Evolutionary conservation across 2,888 invertebrate species (phyloP).

Genomic region (Gerris lacustris): DNA sequence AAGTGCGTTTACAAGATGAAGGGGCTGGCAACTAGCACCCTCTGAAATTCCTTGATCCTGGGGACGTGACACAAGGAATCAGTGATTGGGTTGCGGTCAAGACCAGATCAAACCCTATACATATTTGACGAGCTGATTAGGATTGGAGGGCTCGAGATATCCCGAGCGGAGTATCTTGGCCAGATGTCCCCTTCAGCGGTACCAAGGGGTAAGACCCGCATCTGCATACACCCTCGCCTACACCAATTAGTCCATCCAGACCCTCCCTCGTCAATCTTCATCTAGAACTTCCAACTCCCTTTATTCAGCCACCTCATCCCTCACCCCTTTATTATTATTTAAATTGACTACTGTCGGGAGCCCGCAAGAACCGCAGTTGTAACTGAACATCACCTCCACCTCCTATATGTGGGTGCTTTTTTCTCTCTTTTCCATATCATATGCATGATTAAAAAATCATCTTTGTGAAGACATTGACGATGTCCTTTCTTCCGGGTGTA

Average conservation of each 20-base stretch:
- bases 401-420: not conserved
- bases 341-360: not conserved
- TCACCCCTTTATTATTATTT: not conserved
- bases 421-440: not conserved
- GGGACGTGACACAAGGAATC: too few species aligned
- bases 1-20: too few species aligned
- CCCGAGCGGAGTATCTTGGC: not conserved
- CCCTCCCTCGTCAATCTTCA: not conserved
- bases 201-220: not conserved
- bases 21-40: too few species aligned
- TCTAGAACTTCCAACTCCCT: not conserved
- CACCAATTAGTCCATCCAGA: not conserved
- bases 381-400: not conserved
- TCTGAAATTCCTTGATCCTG: too few species aligned
- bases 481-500: too few species aligned
- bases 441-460: conserved; percentile 1
- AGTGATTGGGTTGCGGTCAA: too few species aligned
- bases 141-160: not conserved
- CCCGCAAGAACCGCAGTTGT: not conserved
- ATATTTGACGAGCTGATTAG: conserved; percentile 2
- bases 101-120: not conserved
- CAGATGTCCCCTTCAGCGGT: not conserved
- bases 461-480: not conserved
- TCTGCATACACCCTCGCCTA: not conserved
- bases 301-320: not conserved